Base-by-base conservation (phyloP, 2,888 invertebrate genomes). In the Drosophila basisetae region DNA sequence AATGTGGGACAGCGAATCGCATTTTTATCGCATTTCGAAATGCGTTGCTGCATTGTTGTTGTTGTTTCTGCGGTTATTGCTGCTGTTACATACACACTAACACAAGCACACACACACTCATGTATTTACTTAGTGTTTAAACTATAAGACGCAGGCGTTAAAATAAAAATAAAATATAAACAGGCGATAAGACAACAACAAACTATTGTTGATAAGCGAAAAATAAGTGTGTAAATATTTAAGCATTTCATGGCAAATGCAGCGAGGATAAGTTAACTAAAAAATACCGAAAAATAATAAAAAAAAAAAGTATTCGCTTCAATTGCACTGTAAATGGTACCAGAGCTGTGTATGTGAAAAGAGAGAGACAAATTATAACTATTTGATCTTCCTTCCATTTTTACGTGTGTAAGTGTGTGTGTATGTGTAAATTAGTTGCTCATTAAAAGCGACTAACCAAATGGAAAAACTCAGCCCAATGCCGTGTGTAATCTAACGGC, bases 151-250 rank as follows among this genome's bases (percentile, higher is more conserved):
- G 68, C 53, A 76, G 68, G 75, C 77, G 77, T 70, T 68, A 85
- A 79, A 64, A 67, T 58, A 73, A 69, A 72, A 75, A 64, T 30
- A 35, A 63, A 71, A 67, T 49, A 54, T 37, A 66, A 75, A 58
- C 59, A 41, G 30, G 68, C 62, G 90, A 90, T 90, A 85, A 85
- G 83, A 89, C 80, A 83, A 76, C 73, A 82, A 65, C 76, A 85
- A 85, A 76, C 72, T 73, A 58, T 62, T 59, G 22, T 52, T 65
- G 81, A 81, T 81, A 83, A 81, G 70, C 65, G 47, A 28, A 56
- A 77, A 41, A 70, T 35, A 47, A 41, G 39, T 33, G 18, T 50
- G 41, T 35, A 35, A 16, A 47, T 65, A 55, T 18, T 33, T 28
- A 43, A 30, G 16, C 37, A 37, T 43, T 67, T 66, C 62, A 66